These are phyloP conservation scores for Cromileptes altivelis DNA, from an alignment of 2,113 vertebrate species.

Conservation along the genomic window DNA sequence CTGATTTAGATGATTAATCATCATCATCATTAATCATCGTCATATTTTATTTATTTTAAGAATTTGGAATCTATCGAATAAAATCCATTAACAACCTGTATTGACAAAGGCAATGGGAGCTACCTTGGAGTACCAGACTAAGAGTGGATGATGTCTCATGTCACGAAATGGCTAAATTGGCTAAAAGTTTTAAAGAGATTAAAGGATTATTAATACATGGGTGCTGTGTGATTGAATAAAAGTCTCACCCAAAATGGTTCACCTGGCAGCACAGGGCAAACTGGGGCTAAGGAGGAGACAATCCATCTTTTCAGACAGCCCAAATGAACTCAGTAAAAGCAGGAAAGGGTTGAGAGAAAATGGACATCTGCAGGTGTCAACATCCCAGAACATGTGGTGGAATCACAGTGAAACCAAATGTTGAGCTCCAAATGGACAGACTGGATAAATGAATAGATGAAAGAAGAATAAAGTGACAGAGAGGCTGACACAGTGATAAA, in stretches of 20 bases:
- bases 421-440: slow-evolving; percentile 35
- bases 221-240: slow-evolving; percentile 86
- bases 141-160: neutral
- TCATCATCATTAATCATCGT: no score
- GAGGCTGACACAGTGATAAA: slow-evolving; percentile 68
- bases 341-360: neutral
- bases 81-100: no score
- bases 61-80: neutral
- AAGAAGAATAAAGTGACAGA: slow-evolving; percentile 66
- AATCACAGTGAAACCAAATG: slow-evolving; percentile 33
- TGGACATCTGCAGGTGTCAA: slow-evolving; percentile 21
- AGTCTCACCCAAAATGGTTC: slow-evolving; percentile 55
- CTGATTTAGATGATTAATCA: neutral
- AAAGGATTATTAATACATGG: slow-evolving; percentile 91
- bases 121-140: slow-evolving; percentile 4
- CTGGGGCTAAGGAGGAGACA: slow-evolving; percentile 87
- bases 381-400: slow-evolving; percentile 23
- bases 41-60: neutral
- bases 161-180: slow-evolving; percentile 80
- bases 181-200: slow-evolving; percentile 79
- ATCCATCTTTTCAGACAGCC: slow-evolving; percentile 87
- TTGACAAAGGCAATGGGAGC: no score
- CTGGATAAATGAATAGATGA: slow-evolving; percentile 36
- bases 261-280: neutral
- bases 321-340: slow-evolving; percentile 76